A percentile compares a stretch with the other conserved stretches of the same genome.
These are phyloP conservation scores for Ambastaia sidthimunki DNA, from an alignment of 2,797 vertebrate species.

Conservation along the genomic window DNA sequence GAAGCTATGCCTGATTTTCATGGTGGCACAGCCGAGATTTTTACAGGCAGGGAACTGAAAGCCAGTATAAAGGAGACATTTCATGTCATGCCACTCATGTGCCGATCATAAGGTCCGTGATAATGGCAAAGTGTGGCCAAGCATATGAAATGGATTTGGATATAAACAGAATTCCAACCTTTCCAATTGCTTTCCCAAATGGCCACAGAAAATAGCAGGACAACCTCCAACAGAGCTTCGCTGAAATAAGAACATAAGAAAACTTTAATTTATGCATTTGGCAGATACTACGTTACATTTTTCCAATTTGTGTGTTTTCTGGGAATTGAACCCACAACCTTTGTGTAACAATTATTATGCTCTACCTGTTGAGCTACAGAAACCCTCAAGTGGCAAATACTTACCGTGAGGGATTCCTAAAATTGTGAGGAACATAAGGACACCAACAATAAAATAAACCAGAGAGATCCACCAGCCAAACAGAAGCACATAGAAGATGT, in stretches of 20 bases:
- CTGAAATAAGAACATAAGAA: constrained; percentile 65
- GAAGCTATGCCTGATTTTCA: constrained; percentile 12
- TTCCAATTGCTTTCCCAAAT: constrained; percentile 82
- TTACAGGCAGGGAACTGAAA: background rate
- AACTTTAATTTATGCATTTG: too few relatives aligned
- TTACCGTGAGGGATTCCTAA: constrained; percentile 82
- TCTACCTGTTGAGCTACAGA: background rate
- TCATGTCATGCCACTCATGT: background rate
- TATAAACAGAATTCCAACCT: constrained; percentile 60
- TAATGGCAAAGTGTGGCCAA: background rate
- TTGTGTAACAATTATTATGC: too few relatives aligned
- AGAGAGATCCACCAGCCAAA: constrained; percentile 90
- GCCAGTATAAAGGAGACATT: background rate
- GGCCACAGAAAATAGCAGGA: constrained; percentile 86
- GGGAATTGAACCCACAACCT: too few relatives aligned
- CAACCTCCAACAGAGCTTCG: constrained; percentile 80
- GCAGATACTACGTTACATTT: too few relatives aligned
- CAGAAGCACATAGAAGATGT: constrained; percentile 82
- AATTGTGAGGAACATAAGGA: constrained; percentile 81
- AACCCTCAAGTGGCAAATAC: background rate
- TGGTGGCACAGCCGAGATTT: background rate
- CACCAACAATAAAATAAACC: constrained; percentile 77
- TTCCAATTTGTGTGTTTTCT: too few relatives aligned
- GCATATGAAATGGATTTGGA: background rate
- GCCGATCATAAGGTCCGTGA: background rate